Evolutionary conservation across 2,888 invertebrate species (phyloP).

Genomic region (Brachyptera putata): DNA sequence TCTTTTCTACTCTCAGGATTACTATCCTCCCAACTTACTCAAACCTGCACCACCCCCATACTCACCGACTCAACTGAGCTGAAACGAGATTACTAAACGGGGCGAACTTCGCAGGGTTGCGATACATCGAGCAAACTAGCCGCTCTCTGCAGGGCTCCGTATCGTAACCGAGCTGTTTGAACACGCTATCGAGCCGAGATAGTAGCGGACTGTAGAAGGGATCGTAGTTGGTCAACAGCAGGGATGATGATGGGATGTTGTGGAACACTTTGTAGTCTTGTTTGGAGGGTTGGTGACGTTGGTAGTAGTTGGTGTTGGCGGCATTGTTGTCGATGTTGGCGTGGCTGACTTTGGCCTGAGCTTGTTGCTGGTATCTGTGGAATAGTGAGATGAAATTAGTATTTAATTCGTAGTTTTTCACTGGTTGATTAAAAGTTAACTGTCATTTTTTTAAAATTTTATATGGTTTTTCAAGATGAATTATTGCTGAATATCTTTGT

Average conservation of each 20-base stretch:
- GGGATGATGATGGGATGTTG: conserved; percentile 76
- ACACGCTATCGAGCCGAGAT: conserved; percentile 58
- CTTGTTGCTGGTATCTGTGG: conserved; percentile 42
- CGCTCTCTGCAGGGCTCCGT: conserved; percentile 73
- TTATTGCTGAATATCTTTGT: too few relatives aligned
- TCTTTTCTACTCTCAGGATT: too few relatives aligned
- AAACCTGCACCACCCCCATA: too few relatives aligned
- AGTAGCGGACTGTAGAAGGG: conserved; percentile 81
- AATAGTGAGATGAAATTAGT: too few relatives aligned
- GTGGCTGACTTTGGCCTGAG: conserved; percentile 43
- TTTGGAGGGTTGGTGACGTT: conserved; percentile 48
- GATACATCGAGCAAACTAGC: conserved; percentile 79
- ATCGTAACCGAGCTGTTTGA: conserved; percentile 49
- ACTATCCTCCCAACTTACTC: too few relatives aligned
- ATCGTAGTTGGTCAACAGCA: conserved; percentile 80
- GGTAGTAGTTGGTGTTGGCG: conserved; percentile 51
- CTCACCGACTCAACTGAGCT: conserved; percentile 83
- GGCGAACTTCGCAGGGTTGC: conserved; percentile 73
- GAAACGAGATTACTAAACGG: conserved; percentile 85
- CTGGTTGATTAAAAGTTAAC: too few relatives aligned
- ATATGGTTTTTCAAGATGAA: too few relatives aligned
- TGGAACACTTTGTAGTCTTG: conserved; percentile 80
- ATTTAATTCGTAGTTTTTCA: too few relatives aligned
- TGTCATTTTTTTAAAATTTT: too few relatives aligned
- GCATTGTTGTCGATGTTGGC: conserved; percentile 29